phyloP scores from a whole-genome alignment of 1,140 invertebrate species.

The Radopholus similis region DNA sequence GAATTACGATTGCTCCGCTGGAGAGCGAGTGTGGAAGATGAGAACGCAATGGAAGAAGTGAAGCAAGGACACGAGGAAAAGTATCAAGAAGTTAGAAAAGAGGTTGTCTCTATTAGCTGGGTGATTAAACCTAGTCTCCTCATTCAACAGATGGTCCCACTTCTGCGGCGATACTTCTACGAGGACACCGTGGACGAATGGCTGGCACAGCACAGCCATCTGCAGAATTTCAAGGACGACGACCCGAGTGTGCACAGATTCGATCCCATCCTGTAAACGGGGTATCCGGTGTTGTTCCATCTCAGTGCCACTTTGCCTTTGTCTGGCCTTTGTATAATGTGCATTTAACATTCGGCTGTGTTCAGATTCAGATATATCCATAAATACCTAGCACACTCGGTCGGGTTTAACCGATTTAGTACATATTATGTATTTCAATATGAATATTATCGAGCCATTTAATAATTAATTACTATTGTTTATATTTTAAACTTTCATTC shows the following conservation, averaged over 20 bases:
- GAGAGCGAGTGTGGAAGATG: background rate
- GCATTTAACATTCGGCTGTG: no score
- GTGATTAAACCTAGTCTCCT: slow-evolving; percentile 11
- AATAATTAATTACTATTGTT: no score
- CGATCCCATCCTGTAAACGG: background rate
- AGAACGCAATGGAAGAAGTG: background rate
- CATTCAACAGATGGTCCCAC: slow-evolving; percentile 2
- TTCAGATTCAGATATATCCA: no score
- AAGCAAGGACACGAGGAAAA: background rate
- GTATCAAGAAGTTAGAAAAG: slow-evolving; percentile 14
- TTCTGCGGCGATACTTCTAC: slow-evolving; percentile 23
- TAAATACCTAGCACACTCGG: no score
- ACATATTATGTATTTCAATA: no score
- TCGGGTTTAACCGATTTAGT: no score
- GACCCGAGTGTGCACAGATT: background rate
- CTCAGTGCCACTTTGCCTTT: no score
- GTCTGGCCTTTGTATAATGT: no score
- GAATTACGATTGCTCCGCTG: slow-evolving; percentile 14
- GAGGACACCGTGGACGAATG: slow-evolving; percentile 29
- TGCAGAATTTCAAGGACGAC: background rate
- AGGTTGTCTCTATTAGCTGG: background rate
- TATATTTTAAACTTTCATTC: no score
- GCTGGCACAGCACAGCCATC: slow-evolving; percentile 7
- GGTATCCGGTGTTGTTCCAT: no score
- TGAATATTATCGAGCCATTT: no score